Conservation (phyloP, 2,888 invertebrate species). For the Geotrupes spiniger region DNA sequence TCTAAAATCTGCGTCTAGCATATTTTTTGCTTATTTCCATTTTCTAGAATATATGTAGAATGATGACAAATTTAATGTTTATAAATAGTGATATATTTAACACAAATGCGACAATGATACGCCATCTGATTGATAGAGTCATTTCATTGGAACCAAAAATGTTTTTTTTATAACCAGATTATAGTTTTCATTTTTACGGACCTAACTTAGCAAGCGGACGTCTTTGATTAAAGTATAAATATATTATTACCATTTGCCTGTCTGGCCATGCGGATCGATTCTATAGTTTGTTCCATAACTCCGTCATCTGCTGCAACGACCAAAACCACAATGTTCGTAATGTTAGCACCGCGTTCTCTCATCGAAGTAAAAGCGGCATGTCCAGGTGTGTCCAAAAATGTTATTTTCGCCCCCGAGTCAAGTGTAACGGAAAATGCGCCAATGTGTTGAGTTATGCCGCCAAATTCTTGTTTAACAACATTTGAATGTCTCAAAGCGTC, state of each 20-base stretch:
- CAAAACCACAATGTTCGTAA: conserved; percentile 91
- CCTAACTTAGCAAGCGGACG: too few relatives aligned
- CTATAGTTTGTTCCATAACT: conserved; percentile 95
- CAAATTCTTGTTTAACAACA: conserved; percentile 90
- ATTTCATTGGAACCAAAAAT: too few relatives aligned
- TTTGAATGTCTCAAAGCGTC: conserved; percentile 83
- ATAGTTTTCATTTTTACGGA: too few relatives aligned
- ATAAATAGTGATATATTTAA: too few relatives aligned
- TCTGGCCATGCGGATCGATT: conserved; percentile 84
- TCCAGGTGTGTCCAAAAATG: conserved; percentile 98
- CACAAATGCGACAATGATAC: too few relatives aligned
- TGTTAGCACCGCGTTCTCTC: conserved; percentile 89
- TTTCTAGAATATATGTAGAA: too few relatives aligned
- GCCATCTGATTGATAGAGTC: too few relatives aligned
- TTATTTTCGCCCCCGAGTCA: conserved; percentile 66
- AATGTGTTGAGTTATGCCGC: conserved; percentile 98
- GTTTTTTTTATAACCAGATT: too few relatives aligned
- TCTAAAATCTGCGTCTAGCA: too few relatives aligned
- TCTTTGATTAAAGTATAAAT: conserved; percentile 9
- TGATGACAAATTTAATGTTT: too few relatives aligned
- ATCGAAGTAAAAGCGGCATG: conserved; percentile 97
- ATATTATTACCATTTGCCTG: conserved; percentile 61
- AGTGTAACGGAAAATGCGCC: conserved; percentile 86
- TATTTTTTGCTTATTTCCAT: too few relatives aligned
- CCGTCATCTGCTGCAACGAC: conserved; percentile 99